A percentile compares a stretch with the other conserved stretches of the same genome.
Evolutionary conservation across 2,113 vertebrate genomes (phyloP).

Genomic region (Pantherophis guttatus): DNA sequence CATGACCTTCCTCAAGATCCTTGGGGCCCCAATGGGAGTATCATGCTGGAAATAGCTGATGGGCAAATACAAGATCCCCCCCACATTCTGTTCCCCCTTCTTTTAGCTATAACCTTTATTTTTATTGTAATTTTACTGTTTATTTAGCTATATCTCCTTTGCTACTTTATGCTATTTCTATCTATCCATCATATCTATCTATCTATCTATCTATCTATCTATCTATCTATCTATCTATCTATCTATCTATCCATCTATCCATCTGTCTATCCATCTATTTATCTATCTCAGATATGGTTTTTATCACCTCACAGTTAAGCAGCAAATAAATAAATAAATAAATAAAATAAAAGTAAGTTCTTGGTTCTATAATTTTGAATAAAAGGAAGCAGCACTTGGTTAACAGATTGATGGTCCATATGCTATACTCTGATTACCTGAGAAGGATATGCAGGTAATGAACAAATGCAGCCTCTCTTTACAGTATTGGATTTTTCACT

Average conservation of each 20-base stretch:
- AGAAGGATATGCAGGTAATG: neutral
- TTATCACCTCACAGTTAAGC: neutral
- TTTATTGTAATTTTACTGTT: neutral
- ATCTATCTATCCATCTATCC: too few species aligned
- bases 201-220: too few species aligned
- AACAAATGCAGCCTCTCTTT: neutral
- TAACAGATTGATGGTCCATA: neutral
- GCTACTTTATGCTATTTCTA: too few species aligned
- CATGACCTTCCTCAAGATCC: too few species aligned
- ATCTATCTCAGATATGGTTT: neutral
- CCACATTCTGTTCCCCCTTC: too few species aligned
- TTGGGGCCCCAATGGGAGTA: too few species aligned
- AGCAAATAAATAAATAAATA: neutral
- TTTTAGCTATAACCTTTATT: neutral
- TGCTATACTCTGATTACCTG: neutral
- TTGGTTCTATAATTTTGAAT: neutral
- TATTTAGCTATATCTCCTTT: neutral
- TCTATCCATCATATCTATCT: too few species aligned
- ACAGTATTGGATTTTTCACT: neutral
- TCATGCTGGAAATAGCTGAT: too few species aligned
- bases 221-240: too few species aligned
- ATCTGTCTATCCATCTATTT: too few species aligned
- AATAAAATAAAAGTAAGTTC: neutral
- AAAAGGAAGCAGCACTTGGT: neutral
- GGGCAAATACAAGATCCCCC: too few species aligned